phyloP scores from a whole-genome alignment of 2,113 vertebrate genomes.

The Equus quagga region DNA sequence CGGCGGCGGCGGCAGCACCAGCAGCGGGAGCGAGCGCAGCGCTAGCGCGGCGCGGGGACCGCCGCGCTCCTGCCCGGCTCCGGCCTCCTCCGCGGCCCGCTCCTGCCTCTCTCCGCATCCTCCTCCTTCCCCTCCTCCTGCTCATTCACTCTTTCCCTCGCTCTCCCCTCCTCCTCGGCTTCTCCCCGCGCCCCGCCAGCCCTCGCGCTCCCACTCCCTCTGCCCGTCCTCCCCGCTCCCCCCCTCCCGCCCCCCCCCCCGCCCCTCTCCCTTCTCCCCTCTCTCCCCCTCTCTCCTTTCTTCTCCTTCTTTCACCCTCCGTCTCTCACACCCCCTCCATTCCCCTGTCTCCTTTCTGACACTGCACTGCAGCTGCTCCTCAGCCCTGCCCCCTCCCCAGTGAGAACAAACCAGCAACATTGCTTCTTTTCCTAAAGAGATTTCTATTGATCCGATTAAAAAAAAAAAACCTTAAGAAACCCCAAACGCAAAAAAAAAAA shows the following conservation, averaged over 20 bases:
- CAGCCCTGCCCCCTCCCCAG: slow-evolving; percentile 86
- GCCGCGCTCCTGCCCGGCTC: slow-evolving; percentile 78
- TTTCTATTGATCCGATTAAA: slow-evolving; percentile 75
- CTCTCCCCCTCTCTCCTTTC: slow-evolving; percentile 79
- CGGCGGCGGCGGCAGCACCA: slow-evolving; percentile 79
- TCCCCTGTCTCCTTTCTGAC: slow-evolving; percentile 83
- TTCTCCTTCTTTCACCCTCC: slow-evolving; percentile 79
- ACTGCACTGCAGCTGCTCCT: slow-evolving; percentile 89
- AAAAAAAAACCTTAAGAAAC: slow-evolving; percentile 62
- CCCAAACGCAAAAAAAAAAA: slow-evolving; percentile 76
- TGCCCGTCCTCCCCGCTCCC: slow-evolving; percentile 65
- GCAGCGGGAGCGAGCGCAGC: slow-evolving; percentile 80
- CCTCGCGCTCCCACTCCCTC: slow-evolving; percentile 71
- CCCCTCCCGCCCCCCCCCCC: slow-evolving; percentile 77
- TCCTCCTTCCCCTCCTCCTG: slow-evolving; percentile 82
- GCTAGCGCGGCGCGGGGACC: slow-evolving; percentile 80
- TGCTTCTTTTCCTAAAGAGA: slow-evolving; percentile 80
- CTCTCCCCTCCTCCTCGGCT: slow-evolving; percentile 75
- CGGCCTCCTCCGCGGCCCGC: slow-evolving; percentile 73
- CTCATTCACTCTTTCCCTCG: slow-evolving; percentile 76
- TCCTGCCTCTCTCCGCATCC: slow-evolving; percentile 70
- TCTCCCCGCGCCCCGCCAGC: slow-evolving; percentile 73
- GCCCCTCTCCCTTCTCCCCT: slow-evolving; percentile 66
- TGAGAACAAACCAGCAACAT: slow-evolving; percentile 79
- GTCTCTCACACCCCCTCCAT: slow-evolving; percentile 76